Base-by-base conservation (phyloP, 2,113 vertebrate species). In the Alectura lathami region DNA sequence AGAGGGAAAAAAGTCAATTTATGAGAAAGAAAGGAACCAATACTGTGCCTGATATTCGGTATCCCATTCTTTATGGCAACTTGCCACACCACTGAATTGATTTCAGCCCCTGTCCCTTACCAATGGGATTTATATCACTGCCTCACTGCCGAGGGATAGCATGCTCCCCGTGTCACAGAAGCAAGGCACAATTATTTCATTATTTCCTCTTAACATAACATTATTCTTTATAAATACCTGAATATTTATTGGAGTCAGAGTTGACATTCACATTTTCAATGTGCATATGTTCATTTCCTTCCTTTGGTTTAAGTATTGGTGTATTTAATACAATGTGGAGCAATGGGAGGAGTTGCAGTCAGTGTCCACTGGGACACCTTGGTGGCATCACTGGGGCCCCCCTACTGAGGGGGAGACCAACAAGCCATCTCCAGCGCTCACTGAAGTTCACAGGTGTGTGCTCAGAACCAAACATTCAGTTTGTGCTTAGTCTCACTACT, bases 141-240 rank as follows among this genome's bases (percentile, higher is more conserved):
- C 10, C 10, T 20, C 4, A 1, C 0, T 36, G 48, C 10, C 8
- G 21, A 27, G 50, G 8, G 17, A 34, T 53, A 16, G 7, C 3
- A 16, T 4, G 21, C 42, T 79, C 15, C n/a, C 57, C 50, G 17
- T 16, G 51, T 29, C 27, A 53, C 26, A 14, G 14, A 4, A 89
- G 24, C 59, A 60, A 57, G 2, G 42, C 16, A 75, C n/a, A n/a
- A n/a, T 54, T 6, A 16, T 60, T 83, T 53, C 21, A 42, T 7
- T 40, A n/a, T 75, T 75, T 40, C 8, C 22, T 54, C 18, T 64
- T 60, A 13, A 4, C 34, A 57, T 7, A 4, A 24, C 14, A 40
- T 45, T 59, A 12, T 48, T 63, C 20, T 5, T 27, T 8, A 54
- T 11, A 47, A 86, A 36, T 13, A 42, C 13, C 18, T 54, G 5